Percentiles rank a stretch among this genome's conserved stretches.
Evolutionary conservation across 1,140 invertebrate species (phyloP).

Genomic region (Trissolcus basalis): DNA sequence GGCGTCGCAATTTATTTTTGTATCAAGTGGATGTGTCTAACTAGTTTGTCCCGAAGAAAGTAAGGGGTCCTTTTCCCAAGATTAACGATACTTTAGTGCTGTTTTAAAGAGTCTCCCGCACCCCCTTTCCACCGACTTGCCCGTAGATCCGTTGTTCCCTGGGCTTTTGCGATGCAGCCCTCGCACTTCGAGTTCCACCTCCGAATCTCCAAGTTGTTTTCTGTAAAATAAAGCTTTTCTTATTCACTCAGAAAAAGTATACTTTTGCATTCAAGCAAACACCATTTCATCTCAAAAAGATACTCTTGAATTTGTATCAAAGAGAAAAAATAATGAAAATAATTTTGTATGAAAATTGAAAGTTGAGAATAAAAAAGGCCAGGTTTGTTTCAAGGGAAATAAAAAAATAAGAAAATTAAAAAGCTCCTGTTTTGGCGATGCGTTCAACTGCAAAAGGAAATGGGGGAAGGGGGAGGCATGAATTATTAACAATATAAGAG

Average conservation of each 20-base stretch:
- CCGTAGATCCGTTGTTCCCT: conserved; percentile 42
- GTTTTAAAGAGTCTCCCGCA: conserved; percentile 71
- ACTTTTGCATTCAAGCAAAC: neutral
- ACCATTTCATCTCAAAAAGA: too few species aligned
- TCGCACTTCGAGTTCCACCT: conserved; percentile 33
- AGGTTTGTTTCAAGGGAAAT: too few species aligned
- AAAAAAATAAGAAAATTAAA: too few species aligned
- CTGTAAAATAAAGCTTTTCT: neutral
- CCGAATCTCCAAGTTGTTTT: conserved; percentile 31
- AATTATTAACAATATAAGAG: conserved; percentile 5
- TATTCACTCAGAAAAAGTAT: neutral
- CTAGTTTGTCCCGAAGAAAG: conserved; percentile 73
- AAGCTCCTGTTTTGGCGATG: too few species aligned
- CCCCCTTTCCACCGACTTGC: conserved; percentile 19
- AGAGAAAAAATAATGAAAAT: too few species aligned
- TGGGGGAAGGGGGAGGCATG: neutral
- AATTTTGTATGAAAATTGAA: too few species aligned
- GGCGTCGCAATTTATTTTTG: conserved; percentile 74
- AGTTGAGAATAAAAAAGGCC: too few species aligned
- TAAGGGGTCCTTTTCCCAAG: conserved; percentile 69
- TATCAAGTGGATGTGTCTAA: conserved; percentile 74
- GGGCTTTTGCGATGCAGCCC: conserved; percentile 41
- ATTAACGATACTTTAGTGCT: conserved; percentile 75
- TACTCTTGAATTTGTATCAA: too few species aligned
- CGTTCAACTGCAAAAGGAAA: neutral